Base-by-base conservation (phyloP, 2,797 vertebrate species). In the Tachyglossus aculeatus region DNA sequence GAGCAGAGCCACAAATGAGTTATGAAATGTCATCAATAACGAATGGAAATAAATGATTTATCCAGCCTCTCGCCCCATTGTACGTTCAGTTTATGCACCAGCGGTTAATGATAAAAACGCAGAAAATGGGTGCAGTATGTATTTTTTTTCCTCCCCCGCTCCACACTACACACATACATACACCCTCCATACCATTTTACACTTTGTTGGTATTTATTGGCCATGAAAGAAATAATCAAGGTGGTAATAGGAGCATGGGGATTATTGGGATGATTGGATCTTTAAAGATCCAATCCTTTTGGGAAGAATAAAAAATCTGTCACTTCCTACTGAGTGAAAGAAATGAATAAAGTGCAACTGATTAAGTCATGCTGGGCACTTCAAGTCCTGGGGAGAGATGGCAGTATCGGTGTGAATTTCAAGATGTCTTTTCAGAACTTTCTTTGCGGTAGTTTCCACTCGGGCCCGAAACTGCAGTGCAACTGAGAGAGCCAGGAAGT, bases 11-110 rank as follows among this genome's bases (percentile, higher is more conserved):
- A 77, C 50, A 72, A 88, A 85, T 36, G 57, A 82, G 81, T 86
- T 82, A 82, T 83, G 77, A 79, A 85, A 85, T 77, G 81, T 77
- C 77, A 78, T 83, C 77, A 88, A 74, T 74, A 77, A 70, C 65
- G 71, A 60, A 73, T 80, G 63, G 67, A 81, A 89, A 79, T 64
- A 79, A 82, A 83, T 86, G 69, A 75, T 84, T 89, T 78, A 80
- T 54, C 19, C 74, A 71, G 45, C 78, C 78, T 78, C 78, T 71
- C 56, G 83, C 74, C 57, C 63, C 78, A 80, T 84, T 86, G 74
- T 78, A 34, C 58, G 64, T 80, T 89, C 61, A 69, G 62, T 66
- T 50, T 81, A 78, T 75, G 74, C 71, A 89, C 86, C 33, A 78
- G 12, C 73, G 62, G 78, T 77, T 85, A 77, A 32, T 81, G 82